phyloP scores from a whole-genome alignment of 2,888 invertebrate genomes.

The Himalopsyche anomala region DNA sequence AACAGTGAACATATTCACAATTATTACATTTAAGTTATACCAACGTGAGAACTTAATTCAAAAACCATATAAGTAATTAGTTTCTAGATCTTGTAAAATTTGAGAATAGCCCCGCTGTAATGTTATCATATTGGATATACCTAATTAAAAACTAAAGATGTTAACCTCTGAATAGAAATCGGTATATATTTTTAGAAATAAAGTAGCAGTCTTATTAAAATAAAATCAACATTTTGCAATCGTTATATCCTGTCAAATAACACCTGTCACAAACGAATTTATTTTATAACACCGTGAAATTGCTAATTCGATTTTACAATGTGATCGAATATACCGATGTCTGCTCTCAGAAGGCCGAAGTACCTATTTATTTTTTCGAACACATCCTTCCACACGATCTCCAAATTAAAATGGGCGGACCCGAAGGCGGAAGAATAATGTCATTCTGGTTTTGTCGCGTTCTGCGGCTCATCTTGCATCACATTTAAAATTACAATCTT shows the following conservation, averaged over 20 bases:
- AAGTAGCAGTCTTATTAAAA: neutral
- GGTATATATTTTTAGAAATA: too few species aligned
- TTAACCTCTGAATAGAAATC: too few species aligned
- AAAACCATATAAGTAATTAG: too few species aligned
- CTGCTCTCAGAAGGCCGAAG: slow-evolving; percentile 26
- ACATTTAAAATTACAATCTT: slow-evolving; percentile 18
- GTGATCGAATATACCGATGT: slow-evolving; percentile 1
- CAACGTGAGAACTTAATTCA: too few species aligned
- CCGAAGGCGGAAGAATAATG: slow-evolving; percentile 22
- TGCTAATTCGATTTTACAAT: slow-evolving; percentile 27
- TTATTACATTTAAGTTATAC: too few species aligned
- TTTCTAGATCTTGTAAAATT: too few species aligned
- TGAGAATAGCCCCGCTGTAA: too few species aligned
- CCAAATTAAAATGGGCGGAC: slow-evolving; percentile 27
- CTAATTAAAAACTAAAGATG: too few species aligned
- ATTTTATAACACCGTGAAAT: slow-evolving; percentile 4
- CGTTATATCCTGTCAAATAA: neutral
- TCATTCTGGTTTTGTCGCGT: slow-evolving; percentile 31
- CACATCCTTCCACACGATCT: slow-evolving; percentile 35
- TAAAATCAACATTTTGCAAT: slow-evolving; percentile 3
- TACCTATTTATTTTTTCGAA: neutral
- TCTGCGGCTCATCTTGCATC: neutral
- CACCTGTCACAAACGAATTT: slow-evolving; percentile 20
- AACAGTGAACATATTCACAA: too few species aligned
- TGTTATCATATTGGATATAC: too few species aligned